A percentile compares a stretch with the other conserved stretches of the same genome.
Conservation (phyloP, 2,888 invertebrate genomes). For the Eristalinus sepulchralis region DNA sequence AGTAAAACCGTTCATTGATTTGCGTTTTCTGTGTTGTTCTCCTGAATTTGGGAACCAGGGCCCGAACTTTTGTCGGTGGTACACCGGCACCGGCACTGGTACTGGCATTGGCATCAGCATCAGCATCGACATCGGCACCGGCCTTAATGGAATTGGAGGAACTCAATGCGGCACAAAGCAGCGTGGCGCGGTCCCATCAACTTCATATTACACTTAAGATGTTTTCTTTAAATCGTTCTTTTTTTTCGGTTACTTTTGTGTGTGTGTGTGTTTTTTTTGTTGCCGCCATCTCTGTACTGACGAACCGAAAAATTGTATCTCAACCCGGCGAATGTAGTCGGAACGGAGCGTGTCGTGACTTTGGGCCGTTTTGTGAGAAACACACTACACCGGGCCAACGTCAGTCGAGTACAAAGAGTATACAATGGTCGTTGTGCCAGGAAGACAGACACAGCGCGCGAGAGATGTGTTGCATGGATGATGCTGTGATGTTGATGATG, state of each 20-base stretch:
- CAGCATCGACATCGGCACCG: neutral
- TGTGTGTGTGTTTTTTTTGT: constrained; percentile 9
- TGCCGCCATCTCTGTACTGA: constrained; percentile 36
- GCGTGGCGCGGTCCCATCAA: constrained; percentile 59
- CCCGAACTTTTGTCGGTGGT: constrained; percentile 53
- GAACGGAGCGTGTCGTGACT: constrained; percentile 67
- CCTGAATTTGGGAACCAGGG: constrained; percentile 51
- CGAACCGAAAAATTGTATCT: constrained; percentile 61
- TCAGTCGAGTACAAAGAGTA: constrained; percentile 50
- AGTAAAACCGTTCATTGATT: constrained; percentile 71
- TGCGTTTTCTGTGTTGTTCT: constrained; percentile 53
- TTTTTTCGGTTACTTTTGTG: neutral
- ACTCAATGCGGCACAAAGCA: constrained; percentile 5
- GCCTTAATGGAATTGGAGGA: neutral
- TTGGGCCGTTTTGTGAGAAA: constrained; percentile 66
- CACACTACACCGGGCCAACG: constrained; percentile 23
- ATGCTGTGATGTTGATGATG: constrained; percentile 69
- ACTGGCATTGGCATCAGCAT: neutral
- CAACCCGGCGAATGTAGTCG: constrained; percentile 8
- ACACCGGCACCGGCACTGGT: neutral
- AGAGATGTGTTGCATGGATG: constrained; percentile 45
- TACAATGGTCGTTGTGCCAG: constrained; percentile 25
- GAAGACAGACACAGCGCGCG: constrained; percentile 18
- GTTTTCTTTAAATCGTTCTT: constrained; percentile 60
- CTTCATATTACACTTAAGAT: constrained; percentile 71